Base-by-base conservation (phyloP, 2,113 vertebrate genomes). In the Camarhynchus parvulus region DNA sequence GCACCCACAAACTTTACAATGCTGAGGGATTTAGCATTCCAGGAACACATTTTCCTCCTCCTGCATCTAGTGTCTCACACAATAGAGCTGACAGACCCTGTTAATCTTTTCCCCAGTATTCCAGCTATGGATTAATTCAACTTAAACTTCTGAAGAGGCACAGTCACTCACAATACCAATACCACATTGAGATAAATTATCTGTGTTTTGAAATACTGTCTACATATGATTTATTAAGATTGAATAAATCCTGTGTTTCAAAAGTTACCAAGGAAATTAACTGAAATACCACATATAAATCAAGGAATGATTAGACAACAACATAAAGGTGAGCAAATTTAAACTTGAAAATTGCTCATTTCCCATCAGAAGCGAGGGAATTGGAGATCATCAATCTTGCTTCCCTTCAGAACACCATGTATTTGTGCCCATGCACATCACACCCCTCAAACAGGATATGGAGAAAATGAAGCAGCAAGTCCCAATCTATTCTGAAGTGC, bases 61-160 rank as follows among this genome's bases (percentile, higher is more conserved):
- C n/a, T 15, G 9, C 0, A 0, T 25, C 20, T 42, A 41, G 8
- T 7, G 47, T 3, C 66, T 31, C 49, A 37, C 44, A n/a, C 20
- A 20, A 47, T 0, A 12, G 27, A 76, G 33, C 16, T 1, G 0
- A 15, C 8, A 92, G 28, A 56, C 13, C 10, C 49, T 24, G 31
- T 14, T 33, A 53, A 5, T 10, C 17, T 70, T 55, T 72, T 28
- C 66, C 59, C 30, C 35, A 35, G 3, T 39, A 55, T 39, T 58
- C 22, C 47, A 53, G 18, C 14, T 42, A 62, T 1, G 3, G 28
- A 81, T 47, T 39, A 50, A 58, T 77, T 74, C 13, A 27, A 27
- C 22, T 49, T 41, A 35, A 83, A 88, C 67, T 50, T 63, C 11
- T 28, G 7, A 80, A 63, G 52, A 82, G 30, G 44, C 18, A 42